Evolutionary conservation across 2,113 vertebrate species (phyloP), one percentile per base, ranked within the genome.

Genomic region (Aythya baeri): DNA sequence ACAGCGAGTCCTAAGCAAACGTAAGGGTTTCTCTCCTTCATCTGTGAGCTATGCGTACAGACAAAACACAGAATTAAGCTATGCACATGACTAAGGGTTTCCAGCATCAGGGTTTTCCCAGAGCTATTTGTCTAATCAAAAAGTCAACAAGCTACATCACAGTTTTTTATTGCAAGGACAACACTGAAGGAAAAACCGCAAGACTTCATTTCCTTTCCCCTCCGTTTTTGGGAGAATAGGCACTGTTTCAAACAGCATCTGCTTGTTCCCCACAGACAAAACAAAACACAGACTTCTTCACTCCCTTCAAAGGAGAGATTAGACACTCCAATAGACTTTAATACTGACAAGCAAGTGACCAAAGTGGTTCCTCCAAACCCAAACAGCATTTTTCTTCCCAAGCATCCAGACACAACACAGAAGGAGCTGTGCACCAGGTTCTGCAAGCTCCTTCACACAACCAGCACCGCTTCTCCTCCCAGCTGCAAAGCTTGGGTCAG

Each of bases 351-450:
- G 36, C 6, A 6, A 80, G 65, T 16, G 68, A 85, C 75, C 84
- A 88, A 91, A 89, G 66, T 2, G 6, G 31, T 92, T 90, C 61
- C 80, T 73, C 43, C 61, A 92, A 96, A 91, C 88, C 93, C 88
- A 97, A 95, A 95, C 75, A 92, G 78, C 86, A 89, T 88, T 94
- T 34, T 84, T 90, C 58, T 81, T 76, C 58, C 73, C 59, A 76
- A 75, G 23, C 44, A 80, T 22, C n/a, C 93, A 97, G 91, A 94
- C 95, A 79, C 67, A 96, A 94, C n/a, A 94, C 0, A 11, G 65
- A 22, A 79, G 83, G 41, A 61, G 46, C 61, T 25, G 17, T 21
- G 61, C 44, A 21, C 23, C 0, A 0, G 4, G 63, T 71, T 73
- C 63, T 62, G 34, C 41, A 58, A 71, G 68, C 83, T 78, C 67